A percentile compares a stretch with the other conserved stretches of the same genome.
These are phyloP conservation scores for Philypnodon macrostomus DNA, from an alignment of 2,797 vertebrate genomes.

Conservation along the genomic window DNA sequence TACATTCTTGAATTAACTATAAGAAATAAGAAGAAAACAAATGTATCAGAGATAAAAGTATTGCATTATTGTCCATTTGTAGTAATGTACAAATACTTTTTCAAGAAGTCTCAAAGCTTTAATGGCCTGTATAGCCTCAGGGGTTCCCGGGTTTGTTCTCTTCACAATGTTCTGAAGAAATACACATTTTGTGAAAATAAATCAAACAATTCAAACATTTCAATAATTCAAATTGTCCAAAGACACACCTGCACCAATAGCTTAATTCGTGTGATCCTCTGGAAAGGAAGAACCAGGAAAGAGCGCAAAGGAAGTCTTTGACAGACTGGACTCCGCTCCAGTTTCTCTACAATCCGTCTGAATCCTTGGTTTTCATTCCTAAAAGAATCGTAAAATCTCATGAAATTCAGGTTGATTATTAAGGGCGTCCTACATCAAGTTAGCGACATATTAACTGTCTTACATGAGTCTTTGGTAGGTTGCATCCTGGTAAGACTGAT, in stretches of 20 bases:
- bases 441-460: conserved; percentile 47
- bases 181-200: background rate
- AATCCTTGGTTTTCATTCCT: conserved; percentile 87
- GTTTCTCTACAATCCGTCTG: conserved; percentile 83
- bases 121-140: conserved; percentile 86
- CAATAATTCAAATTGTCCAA: conserved; percentile 1
- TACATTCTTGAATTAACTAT: conserved; percentile 93
- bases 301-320: conserved; percentile 94
- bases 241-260: conserved; percentile 89
- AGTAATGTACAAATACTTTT: conserved; percentile 73
- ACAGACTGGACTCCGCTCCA: conserved; percentile 88
- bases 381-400: background rate
- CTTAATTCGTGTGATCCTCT: conserved; percentile 94
- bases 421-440: background rate
- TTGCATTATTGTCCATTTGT: too few species aligned
- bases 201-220: background rate
- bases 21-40: background rate
- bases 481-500: conserved; percentile 95
- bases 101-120: conserved; percentile 88
- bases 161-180: conserved; percentile 90
- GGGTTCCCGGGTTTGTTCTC: conserved; percentile 83
- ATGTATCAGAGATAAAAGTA: too few species aligned
- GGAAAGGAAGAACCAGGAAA: conserved; percentile 96
- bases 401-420: background rate
- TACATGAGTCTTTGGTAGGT: conserved; percentile 92